phyloP scores from a whole-genome alignment of 2,113 vertebrate genomes.

The Stegastes partitus region DNA sequence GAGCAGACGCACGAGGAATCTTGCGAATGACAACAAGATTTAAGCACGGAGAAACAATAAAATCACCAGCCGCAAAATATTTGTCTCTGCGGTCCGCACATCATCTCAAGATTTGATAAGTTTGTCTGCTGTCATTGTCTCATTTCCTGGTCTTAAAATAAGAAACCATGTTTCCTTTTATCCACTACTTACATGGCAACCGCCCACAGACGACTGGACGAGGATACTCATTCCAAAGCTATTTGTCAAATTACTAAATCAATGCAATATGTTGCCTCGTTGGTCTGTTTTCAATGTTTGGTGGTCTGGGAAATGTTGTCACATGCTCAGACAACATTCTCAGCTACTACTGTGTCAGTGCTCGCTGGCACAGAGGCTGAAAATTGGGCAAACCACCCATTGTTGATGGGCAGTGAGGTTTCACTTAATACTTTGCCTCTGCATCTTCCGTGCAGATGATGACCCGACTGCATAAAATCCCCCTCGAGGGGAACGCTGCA shows the following conservation, averaged over 20 bases:
- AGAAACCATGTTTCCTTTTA: constrained; percentile 64
- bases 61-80: constrained; percentile 38
- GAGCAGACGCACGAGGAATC: constrained; percentile 11
- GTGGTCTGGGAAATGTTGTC: constrained; percentile 76
- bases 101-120: constrained; percentile 70
- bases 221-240: constrained; percentile 68
- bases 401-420: constrained; percentile 32
- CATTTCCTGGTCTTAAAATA: constrained; percentile 78
- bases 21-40: constrained; percentile 33
- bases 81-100: constrained; percentile 54
- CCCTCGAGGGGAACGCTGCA: constrained; percentile 48
- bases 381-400: constrained; percentile 18
- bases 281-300: constrained; percentile 78
- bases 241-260: constrained; percentile 79
- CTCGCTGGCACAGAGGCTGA: constrained; percentile 32
- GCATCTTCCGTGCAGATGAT: constrained; percentile 45
- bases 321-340: constrained; percentile 64
- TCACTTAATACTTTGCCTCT: constrained; percentile 30
- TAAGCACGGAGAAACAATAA: constrained; percentile 51
- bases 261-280: constrained; percentile 71
- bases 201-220: constrained; percentile 63
- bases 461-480: constrained; percentile 40
- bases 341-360: constrained; percentile 65
- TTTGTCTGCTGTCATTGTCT: constrained; percentile 76
- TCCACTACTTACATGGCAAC: constrained; percentile 68